phyloP scores from a whole-genome alignment of 2,113 vertebrate genomes.

The Pipa parva region DNA sequence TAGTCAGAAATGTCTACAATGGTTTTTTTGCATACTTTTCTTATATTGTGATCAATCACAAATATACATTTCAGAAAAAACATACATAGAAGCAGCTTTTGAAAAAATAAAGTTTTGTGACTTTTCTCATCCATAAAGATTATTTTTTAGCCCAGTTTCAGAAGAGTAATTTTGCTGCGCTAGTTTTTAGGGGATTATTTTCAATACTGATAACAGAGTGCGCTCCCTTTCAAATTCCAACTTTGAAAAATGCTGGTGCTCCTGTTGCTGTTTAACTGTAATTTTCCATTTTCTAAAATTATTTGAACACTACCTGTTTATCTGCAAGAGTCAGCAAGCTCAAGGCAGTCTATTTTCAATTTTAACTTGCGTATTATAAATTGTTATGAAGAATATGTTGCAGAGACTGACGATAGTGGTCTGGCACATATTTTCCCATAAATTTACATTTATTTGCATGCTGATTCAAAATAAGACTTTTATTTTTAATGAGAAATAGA shows the following conservation, averaged over 20 bases:
- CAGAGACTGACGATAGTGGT: background rate
- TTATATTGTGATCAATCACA: no score
- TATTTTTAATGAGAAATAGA: background rate
- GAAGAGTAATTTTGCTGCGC: background rate
- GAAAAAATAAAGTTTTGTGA: background rate
- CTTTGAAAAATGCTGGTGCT: background rate
- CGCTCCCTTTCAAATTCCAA: background rate
- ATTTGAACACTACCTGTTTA: background rate
- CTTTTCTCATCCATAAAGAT: background rate
- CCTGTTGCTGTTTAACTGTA: background rate
- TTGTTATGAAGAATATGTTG: background rate
- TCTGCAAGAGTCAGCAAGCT: background rate
- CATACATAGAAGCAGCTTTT: no score
- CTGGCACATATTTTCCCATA: background rate
- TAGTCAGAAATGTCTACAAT: no score
- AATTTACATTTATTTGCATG: background rate
- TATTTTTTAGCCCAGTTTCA: no score
- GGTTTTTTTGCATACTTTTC: no score
- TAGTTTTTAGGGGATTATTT: background rate
- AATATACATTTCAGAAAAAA: no score
- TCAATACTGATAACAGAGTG: background rate
- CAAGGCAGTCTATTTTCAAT: background rate
- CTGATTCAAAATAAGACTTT: background rate
- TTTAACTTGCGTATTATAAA: background rate
- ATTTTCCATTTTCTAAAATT: background rate